Conservation (phyloP, 2,888 invertebrate genomes). For the Pogonocherus hispidulus region DNA sequence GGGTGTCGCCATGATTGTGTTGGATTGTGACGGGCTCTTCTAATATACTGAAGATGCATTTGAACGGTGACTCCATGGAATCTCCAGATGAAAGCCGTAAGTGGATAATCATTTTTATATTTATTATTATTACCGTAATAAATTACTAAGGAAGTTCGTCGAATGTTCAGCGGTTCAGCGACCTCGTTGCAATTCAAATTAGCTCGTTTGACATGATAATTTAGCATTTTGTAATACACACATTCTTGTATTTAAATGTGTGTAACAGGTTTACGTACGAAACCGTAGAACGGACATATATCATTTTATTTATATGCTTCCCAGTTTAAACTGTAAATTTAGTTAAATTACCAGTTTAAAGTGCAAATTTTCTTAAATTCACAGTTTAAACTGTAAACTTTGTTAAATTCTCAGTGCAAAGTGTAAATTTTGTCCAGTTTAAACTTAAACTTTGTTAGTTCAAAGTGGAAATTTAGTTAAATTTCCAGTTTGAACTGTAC, state of each 20-base stretch:
- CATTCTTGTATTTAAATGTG: not conserved
- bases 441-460: too few relatives aligned
- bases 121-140: not conserved
- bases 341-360: too few relatives aligned
- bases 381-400: too few relatives aligned
- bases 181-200: conserved; percentile 5
- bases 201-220: not conserved
- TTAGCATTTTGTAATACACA: not conserved
- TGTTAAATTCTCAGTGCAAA: too few relatives aligned
- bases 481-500: too few relatives aligned
- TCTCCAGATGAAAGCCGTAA: conserved; percentile 65
- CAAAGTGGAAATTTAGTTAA: too few relatives aligned
- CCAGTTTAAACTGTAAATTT: too few relatives aligned
- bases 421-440: too few relatives aligned
- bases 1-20: conserved; percentile 23
- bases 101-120: conserved; percentile 40
- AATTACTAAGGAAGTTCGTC: not conserved
- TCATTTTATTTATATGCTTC: too few relatives aligned
- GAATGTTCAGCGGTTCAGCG: not conserved
- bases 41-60: conserved; percentile 57
- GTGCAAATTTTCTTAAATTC: too few relatives aligned
- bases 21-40: not conserved
- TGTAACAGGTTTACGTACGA: not conserved
- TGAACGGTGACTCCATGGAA: conserved; percentile 65
- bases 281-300: too few relatives aligned